A percentile compares a stretch with the other conserved stretches of the same genome.
These are phyloP conservation scores for Eospalax fontanierii DNA, from an alignment of 2,797 vertebrate genomes.

Conservation along the genomic window DNA sequence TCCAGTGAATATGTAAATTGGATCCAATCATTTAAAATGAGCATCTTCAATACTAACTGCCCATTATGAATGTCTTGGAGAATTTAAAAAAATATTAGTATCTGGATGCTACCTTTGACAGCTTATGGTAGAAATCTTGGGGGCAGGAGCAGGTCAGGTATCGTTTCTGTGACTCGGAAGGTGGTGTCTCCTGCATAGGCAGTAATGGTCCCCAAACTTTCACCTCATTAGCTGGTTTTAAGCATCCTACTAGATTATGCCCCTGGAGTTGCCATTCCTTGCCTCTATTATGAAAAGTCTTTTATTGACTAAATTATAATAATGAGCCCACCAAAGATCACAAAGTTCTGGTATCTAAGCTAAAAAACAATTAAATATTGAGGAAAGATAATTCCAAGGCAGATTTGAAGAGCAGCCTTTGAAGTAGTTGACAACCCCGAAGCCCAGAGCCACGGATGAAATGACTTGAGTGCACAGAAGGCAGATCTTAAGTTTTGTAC, in stretches of 20 bases:
- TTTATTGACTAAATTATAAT: not conserved
- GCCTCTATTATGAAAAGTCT: not conserved
- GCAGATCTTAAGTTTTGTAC: not conserved
- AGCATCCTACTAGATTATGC: not conserved
- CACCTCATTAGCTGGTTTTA: not conserved
- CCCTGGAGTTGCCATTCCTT: not conserved
- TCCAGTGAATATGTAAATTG: slow-evolving; percentile 21
- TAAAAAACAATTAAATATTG: not conserved
- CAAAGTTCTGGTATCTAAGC: not conserved
- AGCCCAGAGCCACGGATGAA: not conserved
- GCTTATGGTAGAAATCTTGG: not conserved
- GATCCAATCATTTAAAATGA: not conserved
- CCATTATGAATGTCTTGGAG: not conserved
- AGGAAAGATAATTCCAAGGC: slow-evolving; percentile 10
- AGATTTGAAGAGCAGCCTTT: not conserved
- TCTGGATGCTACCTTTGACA: not conserved
- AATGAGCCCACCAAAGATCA: not conserved
- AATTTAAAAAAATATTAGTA: not conserved
- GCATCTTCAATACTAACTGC: not conserved
- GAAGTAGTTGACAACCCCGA: not conserved
- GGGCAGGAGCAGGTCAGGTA: not conserved
- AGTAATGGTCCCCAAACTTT: not conserved
- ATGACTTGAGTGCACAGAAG: not conserved
- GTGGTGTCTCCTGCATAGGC: not conserved
- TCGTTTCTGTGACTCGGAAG: not conserved